Percentiles rank a stretch among this genome's conserved stretches.
phyloP scores from a whole-genome alignment of 2,888 invertebrate genomes.

The Emmelina monodactyla region DNA sequence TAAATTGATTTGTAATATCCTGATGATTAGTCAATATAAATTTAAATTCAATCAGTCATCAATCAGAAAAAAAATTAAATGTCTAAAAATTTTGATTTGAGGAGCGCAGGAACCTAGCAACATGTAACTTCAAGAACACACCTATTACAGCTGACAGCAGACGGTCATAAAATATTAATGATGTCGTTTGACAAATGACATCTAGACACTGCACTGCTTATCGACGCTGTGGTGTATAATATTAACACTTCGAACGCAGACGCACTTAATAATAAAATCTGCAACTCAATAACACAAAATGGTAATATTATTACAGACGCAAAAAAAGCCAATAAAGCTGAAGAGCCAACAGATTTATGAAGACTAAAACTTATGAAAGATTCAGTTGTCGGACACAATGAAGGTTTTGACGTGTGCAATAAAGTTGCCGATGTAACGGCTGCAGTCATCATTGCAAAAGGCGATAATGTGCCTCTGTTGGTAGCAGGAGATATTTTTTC shows the following conservation, averaged over 20 bases:
- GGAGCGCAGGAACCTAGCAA: no score
- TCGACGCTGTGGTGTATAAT: slow-evolving; percentile 36
- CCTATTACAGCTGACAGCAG: slow-evolving; percentile 10
- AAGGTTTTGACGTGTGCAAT: slow-evolving; percentile 22
- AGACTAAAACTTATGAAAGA: slow-evolving; percentile 30
- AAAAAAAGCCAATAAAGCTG: slow-evolving; percentile 23
- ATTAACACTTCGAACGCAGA: slow-evolving; percentile 23
- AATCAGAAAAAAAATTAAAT: no score
- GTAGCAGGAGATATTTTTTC: not conserved
- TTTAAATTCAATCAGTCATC: no score
- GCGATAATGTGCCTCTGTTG: not conserved
- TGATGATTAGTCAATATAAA: no score
- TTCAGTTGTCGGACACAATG: slow-evolving; percentile 30
- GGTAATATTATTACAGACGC: slow-evolving; percentile 30
- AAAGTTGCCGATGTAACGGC: slow-evolving; percentile 12
- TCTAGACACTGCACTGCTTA: slow-evolving; percentile 44
- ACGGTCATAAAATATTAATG: slow-evolving; percentile 38
- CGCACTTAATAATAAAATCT: slow-evolving; percentile 30
- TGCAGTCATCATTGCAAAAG: not conserved
- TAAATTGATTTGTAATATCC: no score
- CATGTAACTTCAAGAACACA: no score
- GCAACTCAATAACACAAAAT: slow-evolving; percentile 31
- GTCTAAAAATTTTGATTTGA: no score
- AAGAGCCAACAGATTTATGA: slow-evolving; percentile 34
- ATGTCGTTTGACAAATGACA: slow-evolving; percentile 42